A percentile compares a stretch with the other conserved stretches of the same genome.
Evolutionary conservation across 2,888 invertebrate genomes (phyloP).

Genomic region (Drosophila demipolita): DNA sequence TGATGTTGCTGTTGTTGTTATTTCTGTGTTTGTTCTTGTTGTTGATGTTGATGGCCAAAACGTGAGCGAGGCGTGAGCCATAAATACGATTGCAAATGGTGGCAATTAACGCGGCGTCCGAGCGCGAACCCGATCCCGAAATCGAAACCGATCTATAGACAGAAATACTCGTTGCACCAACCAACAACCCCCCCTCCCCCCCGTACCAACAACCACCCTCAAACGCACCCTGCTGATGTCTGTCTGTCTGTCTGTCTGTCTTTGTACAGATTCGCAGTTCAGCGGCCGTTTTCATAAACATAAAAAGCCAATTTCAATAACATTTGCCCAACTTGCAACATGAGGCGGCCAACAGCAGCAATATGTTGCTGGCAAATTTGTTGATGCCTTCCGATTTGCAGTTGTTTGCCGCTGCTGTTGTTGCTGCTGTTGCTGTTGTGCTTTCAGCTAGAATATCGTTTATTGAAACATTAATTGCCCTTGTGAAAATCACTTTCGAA

Average conservation of each 20-base stretch:
- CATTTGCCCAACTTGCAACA: constrained; percentile 71
- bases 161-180: constrained; percentile 33
- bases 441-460: constrained; percentile 73
- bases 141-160: constrained; percentile 34
- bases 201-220: too few species aligned
- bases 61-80: constrained; percentile 78
- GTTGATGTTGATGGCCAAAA: constrained; percentile 69
- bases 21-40: constrained; percentile 36
- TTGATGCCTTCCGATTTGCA: constrained; percentile 33
- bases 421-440: constrained; percentile 26
- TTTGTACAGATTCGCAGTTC: constrained; percentile 30
- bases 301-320: constrained; percentile 82
- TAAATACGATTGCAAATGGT: constrained; percentile 78
- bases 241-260: background rate
- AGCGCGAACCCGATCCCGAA: constrained; percentile 43
- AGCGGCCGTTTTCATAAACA: constrained; percentile 74
- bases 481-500: constrained; percentile 76
- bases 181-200: background rate
- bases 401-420: constrained; percentile 20
- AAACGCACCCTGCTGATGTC: background rate
- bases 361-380: constrained; percentile 65
- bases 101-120: constrained; percentile 64
- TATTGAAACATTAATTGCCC: constrained; percentile 83
- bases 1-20: constrained; percentile 32
- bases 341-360: constrained; percentile 63